Evolutionary conservation across 2,888 invertebrate genomes (phyloP), one percentile per base, ranked within the genome.

Genomic region (Pyrrhosoma nymphula): DNA sequence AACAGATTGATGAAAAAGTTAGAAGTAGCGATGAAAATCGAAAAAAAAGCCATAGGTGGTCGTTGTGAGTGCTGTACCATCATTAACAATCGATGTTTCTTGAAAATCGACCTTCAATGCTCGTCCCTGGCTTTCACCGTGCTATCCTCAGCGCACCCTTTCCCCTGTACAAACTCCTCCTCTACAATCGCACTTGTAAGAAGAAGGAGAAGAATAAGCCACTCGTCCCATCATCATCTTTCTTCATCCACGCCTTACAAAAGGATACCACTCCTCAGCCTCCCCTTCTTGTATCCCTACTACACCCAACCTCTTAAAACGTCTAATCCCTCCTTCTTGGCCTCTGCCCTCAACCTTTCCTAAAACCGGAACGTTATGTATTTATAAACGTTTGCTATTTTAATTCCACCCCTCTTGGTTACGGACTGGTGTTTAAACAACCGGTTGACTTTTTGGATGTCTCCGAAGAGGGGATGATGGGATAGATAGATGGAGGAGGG

Each of bases 351-450:
- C 75, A 16, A 8, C 8, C 35, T 35, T 35, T 35, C 82, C 35
- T 35, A 16, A 69, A 69, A 69, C 69, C 69, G n/a, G 69, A 69
- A 18, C 82, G 82, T 82, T 35, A 82, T 82, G 82, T 82, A 82
- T 82, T 82, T 82, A 82, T 82, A 82, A 82, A 82, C 16, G 82
- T 69, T 69, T 69, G 69, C 82, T 82, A 82, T 82, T 82, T 82
- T 82, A 82, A 82, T 82, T 35, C 82, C 82, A 82, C 82, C 30
- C n/a, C 82, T 82, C 82, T 35, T 35, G 0, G 47, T 60, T 60
- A 8, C 60, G 26, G 35, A 35, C 82, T 12, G 82, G 82, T 82
- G 82, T 82, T 82, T 82, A 82, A 82, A 82, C 82, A 82, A 35
- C 82, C 35, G 82, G 82, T 82, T 82, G 82, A 82, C 82, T 82